phyloP scores from a whole-genome alignment of 2,113 vertebrate species.

The Pseudopipra pipra region DNA sequence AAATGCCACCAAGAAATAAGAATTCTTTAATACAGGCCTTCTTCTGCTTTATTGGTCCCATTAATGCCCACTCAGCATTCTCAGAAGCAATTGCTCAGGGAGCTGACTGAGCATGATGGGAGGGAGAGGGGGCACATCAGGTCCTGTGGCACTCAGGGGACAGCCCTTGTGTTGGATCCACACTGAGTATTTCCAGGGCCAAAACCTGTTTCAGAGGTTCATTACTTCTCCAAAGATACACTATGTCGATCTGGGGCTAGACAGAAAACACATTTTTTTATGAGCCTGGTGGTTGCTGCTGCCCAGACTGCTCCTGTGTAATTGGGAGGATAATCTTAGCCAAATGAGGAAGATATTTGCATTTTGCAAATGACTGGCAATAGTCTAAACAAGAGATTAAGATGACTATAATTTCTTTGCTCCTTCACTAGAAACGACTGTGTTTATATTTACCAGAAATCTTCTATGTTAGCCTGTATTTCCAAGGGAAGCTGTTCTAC shows the following conservation, averaged over 20 bases:
- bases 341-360: conserved; percentile 4
- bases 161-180: accelerated
- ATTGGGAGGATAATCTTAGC: neutral
- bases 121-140: accelerated
- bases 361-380: conserved; percentile 23
- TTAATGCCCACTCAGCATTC: neutral
- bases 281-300: neutral
- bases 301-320: neutral
- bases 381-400: conserved; percentile 21
- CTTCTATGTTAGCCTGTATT: neutral
- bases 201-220: neutral
- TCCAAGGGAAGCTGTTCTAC: neutral
- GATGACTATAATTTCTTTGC: neutral
- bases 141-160: neutral
- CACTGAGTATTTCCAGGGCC: neutral
- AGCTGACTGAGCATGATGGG: neutral
- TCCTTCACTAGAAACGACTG: conserved; percentile 9
- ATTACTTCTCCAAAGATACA: neutral
- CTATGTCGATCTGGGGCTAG: too few species aligned
- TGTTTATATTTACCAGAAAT: conserved; percentile 1
- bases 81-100: neutral
- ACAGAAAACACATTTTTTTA: neutral
- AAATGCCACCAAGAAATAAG: neutral
- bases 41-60: neutral
- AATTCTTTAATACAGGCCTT: neutral